Base-by-base conservation (phyloP, 2,797 vertebrate genomes). In the Enteromius radiatus region DNA sequence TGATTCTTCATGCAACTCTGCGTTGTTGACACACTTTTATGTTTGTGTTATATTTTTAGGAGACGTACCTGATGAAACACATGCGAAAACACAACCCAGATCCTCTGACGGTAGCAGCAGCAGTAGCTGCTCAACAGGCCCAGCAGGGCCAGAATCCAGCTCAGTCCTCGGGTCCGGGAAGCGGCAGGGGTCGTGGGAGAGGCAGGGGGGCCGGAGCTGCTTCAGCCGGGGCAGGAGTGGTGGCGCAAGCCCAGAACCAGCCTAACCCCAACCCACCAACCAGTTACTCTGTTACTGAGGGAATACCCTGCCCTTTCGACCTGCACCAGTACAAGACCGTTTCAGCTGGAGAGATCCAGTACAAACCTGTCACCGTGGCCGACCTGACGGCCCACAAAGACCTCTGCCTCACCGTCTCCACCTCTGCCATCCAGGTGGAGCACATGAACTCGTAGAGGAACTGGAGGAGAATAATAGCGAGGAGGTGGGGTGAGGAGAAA, bases 61-160 rank as follows among this genome's bases (percentile, higher is more conserved):
- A 99, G 91, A 99, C 97, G 0, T 99, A 99, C 92, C 94, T 99
- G 92, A 99, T 99, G 98, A 99, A 99, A 94, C 98, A 99, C 92
- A 99, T 99, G 98, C 93, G 96, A 91, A 99, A 99, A 95, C 98
- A 99, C 95, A 99, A 99, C 94, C 97, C 97, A 31, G 97, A 98
- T 91, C 95, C 96, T 0, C 88, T 95, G 0, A 93, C 96, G 0
- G 94, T 96, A 26, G 95, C 95, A 5, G 95, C 94, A 7, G 95
- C 95, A 0, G 93, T 95, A 5, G 96, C 94, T 0, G 95, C 95
- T n/a, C 96, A 93, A 89, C 93, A 96, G 68, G 96, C 96, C 0
- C 96, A 97, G 90, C 87, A 87, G 63, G 85, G 85, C 21, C 88
- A 85, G 0, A 90, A 88, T 3, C 89, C 91, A 1, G 65, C 45